Evolutionary conservation across 2,888 invertebrate species (phyloP).

Genomic region (Thecocarcelia acutangulata): DNA sequence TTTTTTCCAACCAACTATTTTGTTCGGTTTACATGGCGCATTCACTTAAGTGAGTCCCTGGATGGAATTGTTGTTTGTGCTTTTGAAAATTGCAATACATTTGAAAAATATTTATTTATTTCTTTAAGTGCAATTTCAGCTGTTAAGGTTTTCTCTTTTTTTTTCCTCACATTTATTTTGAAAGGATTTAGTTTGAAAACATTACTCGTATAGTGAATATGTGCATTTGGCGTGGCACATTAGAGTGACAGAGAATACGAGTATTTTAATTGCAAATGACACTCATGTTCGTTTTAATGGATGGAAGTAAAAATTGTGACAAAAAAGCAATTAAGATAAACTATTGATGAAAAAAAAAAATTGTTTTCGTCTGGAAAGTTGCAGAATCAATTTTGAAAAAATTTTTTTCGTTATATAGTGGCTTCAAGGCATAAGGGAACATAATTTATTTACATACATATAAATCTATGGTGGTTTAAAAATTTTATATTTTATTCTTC

Average conservation of each 20-base stretch:
- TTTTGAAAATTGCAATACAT: conserved; percentile 36
- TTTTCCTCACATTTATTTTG: conserved; percentile 3
- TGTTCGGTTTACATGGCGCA: conserved; percentile 5
- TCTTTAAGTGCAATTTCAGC: conserved; percentile 30
- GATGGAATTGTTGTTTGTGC: conserved; percentile 34
- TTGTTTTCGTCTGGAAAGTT: no score
- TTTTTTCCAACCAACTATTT: background rate
- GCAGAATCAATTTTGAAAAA: no score
- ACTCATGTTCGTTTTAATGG: background rate
- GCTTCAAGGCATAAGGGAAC: no score
- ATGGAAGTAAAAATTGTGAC: background rate
- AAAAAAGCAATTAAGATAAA: no score
- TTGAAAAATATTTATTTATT: conserved; percentile 26
- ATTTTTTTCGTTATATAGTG: no score
- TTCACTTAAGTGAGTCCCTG: conserved; percentile 27
- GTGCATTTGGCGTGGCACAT: background rate
- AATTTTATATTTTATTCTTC: no score
- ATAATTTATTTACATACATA: no score
- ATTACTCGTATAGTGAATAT: background rate
- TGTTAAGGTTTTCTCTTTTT: conserved; percentile 1
- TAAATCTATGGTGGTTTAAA: no score
- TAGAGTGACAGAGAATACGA: background rate
- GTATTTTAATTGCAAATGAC: conserved; percentile 28
- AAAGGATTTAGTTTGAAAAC: background rate
- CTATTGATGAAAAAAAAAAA: no score